Evolutionary conservation across 2,113 vertebrate genomes (phyloP).

Genomic region (Forbesichthys papilliferus): DNA sequence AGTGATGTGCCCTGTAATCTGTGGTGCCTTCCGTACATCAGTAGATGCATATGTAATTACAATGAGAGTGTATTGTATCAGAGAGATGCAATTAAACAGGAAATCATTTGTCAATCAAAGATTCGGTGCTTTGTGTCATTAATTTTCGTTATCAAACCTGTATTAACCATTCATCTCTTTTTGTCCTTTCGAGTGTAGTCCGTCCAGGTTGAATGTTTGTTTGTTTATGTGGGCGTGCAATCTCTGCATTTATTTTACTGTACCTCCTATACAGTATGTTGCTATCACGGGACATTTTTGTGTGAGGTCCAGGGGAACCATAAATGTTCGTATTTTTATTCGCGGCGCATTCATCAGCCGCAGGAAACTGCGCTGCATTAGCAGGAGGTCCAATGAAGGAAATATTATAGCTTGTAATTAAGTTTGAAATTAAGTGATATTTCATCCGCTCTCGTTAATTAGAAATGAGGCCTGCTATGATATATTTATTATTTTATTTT

Average conservation of each 20-base stretch:
- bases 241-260: constrained; percentile 22
- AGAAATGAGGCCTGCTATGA: constrained; percentile 65
- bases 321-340: constrained; percentile 72
- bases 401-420: constrained; percentile 80
- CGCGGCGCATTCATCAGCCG: constrained; percentile 66
- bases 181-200: constrained; percentile 21
- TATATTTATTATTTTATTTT: constrained; percentile 67
- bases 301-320: constrained; percentile 52
- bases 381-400: constrained; percentile 70
- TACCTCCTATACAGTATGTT: constrained; percentile 37
- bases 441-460: constrained; percentile 79
- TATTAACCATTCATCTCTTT: constrained; percentile 64
- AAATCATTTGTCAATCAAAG: constrained; percentile 65
- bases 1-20: constrained; percentile 44
- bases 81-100: constrained; percentile 61
- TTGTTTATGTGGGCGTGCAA: neutral
- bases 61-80: constrained; percentile 51
- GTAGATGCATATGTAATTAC: constrained; percentile 62
- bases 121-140: constrained; percentile 69
- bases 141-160: constrained; percentile 69
- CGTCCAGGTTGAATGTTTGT: constrained; percentile 10
- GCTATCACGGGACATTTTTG: constrained; percentile 57
- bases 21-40: constrained; percentile 63
- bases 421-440: constrained; percentile 82
- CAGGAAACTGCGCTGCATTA: constrained; percentile 57